These are phyloP conservation scores for Pygoscelis antarcticus DNA, from an alignment of 2,113 vertebrate genomes.

Conservation along the genomic window DNA sequence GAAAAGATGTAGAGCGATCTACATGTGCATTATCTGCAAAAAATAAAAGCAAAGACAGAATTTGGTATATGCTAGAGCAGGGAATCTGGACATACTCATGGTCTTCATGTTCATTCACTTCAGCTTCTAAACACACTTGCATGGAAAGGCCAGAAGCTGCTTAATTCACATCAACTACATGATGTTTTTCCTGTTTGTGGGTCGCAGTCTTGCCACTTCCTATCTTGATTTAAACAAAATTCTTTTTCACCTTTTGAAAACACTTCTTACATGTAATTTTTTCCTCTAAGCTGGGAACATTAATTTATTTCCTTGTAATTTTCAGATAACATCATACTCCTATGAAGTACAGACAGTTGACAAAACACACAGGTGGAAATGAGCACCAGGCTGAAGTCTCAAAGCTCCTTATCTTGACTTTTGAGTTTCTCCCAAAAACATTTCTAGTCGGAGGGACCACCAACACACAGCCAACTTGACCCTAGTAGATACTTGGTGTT, in stretches of 20 bases:
- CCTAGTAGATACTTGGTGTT: not conserved
- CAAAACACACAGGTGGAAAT: not conserved
- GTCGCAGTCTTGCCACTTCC: not conserved
- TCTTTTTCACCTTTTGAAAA: not conserved
- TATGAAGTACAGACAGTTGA: not conserved
- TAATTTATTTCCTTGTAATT: not conserved
- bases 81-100: not conserved
- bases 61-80: not conserved
- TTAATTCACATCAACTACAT: not conserved
- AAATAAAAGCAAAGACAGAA: not conserved
- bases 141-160: not conserved
- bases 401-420: not conserved
- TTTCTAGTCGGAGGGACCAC: not conserved
- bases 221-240: not conserved
- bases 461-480: not conserved
- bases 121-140: not conserved
- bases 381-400: not conserved
- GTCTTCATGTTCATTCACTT: not conserved
- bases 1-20: not conserved
- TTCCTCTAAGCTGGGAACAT: not conserved
- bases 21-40: fast-evolving
- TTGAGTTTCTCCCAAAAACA: not conserved
- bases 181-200: not conserved
- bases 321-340: not conserved
- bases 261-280: not conserved